Conservation (phyloP, 2,888 invertebrate genomes). For the Acanthosepion pharaonis region DNA sequence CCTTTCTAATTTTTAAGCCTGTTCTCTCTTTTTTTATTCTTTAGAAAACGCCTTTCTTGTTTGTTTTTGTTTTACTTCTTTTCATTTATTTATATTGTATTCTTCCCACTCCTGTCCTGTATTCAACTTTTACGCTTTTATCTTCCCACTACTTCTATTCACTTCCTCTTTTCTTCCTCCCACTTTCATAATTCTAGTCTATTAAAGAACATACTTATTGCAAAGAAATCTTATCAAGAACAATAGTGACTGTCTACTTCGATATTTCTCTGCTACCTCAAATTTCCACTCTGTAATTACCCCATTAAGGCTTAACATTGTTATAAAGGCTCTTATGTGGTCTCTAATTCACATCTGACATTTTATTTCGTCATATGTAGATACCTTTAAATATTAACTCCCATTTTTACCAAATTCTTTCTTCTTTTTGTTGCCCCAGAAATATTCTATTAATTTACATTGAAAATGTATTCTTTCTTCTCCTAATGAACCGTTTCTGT, state of each 20-base stretch:
- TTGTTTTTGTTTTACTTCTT: too few relatives aligned
- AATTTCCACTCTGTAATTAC: not conserved
- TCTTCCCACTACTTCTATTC: too few relatives aligned
- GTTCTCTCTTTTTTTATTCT: too few relatives aligned
- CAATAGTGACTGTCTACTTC: not conserved
- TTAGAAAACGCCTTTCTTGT: too few relatives aligned
- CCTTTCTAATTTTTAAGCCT: too few relatives aligned
- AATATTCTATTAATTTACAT: conserved; percentile 10
- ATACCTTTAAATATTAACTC: conserved; percentile 2
- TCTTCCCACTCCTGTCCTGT: too few relatives aligned
- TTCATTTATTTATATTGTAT: too few relatives aligned
- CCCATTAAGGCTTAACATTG: not conserved
- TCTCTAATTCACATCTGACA: conserved; percentile 21
- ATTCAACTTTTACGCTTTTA: too few relatives aligned
- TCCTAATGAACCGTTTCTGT: conserved; percentile 4
- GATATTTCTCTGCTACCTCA: not conserved
- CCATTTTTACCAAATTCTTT: not conserved
- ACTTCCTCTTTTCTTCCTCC: too few relatives aligned
- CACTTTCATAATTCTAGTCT: too few relatives aligned
- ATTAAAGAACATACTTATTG: not conserved
- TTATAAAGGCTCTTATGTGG: not conserved
- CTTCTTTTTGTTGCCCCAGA: not conserved
- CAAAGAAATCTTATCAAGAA: not conserved
- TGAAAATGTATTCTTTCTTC: not conserved
- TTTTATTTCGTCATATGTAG: not conserved